These are phyloP conservation scores for Pangasius krempfi DNA, from an alignment of 2,797 vertebrate species.

Conservation along the genomic window DNA sequence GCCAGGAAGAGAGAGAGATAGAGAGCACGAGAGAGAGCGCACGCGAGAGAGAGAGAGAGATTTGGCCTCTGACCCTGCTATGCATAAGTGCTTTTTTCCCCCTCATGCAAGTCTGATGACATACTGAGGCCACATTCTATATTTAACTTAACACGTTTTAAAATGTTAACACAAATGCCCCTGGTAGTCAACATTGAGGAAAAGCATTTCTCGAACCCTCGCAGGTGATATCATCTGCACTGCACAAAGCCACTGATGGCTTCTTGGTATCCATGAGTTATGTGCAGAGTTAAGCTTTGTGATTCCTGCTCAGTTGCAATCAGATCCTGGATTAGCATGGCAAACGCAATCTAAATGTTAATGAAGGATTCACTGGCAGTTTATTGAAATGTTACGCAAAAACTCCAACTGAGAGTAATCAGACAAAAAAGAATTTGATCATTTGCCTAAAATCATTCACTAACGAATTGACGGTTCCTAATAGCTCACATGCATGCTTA, in stretches of 20 bases:
- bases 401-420: constrained; percentile 31
- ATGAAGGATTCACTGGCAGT: constrained; percentile 34
- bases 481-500: constrained; percentile 21
- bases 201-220: constrained; percentile 2
- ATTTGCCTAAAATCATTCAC: constrained; percentile 13
- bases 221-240: constrained; percentile 40
- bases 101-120: constrained; percentile 27
- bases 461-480: neutral
- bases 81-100: constrained; percentile 26
- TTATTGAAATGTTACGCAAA: constrained; percentile 28
- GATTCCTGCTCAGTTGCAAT: constrained; percentile 26
- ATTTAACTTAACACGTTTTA: constrained; percentile 25
- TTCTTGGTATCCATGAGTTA: neutral
- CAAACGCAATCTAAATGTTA: constrained; percentile 45
- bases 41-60: constrained; percentile 5
- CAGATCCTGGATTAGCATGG: constrained; percentile 22
- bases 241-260: constrained; percentile 5
- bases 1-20: neutral
- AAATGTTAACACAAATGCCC: constrained; percentile 35
- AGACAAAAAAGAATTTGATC: constrained; percentile 29
- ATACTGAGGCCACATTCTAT: constrained; percentile 30
- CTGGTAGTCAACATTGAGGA: neutral
- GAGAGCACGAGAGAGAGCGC: neutral
- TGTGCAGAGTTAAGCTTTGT: constrained; percentile 13
- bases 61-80: constrained; percentile 37